These are phyloP conservation scores for Bovichtus diacanthus DNA, from an alignment of 2,797 vertebrate genomes.

Conservation along the genomic window DNA sequence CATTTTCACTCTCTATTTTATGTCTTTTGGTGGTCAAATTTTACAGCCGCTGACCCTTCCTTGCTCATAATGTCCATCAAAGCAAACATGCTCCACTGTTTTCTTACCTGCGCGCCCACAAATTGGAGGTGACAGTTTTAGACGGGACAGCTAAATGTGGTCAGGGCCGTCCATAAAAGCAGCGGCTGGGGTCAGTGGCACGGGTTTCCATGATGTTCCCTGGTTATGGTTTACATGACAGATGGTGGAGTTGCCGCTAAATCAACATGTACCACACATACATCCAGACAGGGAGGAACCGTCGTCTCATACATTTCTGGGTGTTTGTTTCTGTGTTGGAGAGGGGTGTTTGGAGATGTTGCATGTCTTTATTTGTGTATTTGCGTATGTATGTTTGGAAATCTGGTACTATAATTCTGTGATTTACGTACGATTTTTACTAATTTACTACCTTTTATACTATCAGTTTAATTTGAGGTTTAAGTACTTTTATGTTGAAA, in stretches of 20 bases:
- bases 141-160: constrained; percentile 34
- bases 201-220: constrained; percentile 47
- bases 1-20: constrained; percentile 29
- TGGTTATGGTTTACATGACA: constrained; percentile 56
- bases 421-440: not conserved
- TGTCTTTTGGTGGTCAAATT: constrained; percentile 46
- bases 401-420: not conserved
- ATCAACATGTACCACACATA: constrained; percentile 48
- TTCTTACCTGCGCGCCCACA: constrained; percentile 49
- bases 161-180: constrained; percentile 47
- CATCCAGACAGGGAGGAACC: constrained; percentile 12
- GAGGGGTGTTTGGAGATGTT: not conserved
- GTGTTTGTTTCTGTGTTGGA: not conserved
- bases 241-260: constrained; percentile 49
- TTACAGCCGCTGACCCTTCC: constrained; percentile 55
- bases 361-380: not conserved
- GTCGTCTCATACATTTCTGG: not conserved
- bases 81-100: constrained; percentile 40
- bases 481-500: not conserved
- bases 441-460: too few relatives aligned
- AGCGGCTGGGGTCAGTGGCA: constrained; percentile 48
- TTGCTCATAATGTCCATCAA: constrained; percentile 45
- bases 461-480: not conserved
- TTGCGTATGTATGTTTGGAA: not conserved
- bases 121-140: constrained; percentile 65